These are phyloP conservation scores for Drosophila ustulata DNA, from an alignment of 2,888 invertebrate species.

Conservation along the genomic window DNA sequence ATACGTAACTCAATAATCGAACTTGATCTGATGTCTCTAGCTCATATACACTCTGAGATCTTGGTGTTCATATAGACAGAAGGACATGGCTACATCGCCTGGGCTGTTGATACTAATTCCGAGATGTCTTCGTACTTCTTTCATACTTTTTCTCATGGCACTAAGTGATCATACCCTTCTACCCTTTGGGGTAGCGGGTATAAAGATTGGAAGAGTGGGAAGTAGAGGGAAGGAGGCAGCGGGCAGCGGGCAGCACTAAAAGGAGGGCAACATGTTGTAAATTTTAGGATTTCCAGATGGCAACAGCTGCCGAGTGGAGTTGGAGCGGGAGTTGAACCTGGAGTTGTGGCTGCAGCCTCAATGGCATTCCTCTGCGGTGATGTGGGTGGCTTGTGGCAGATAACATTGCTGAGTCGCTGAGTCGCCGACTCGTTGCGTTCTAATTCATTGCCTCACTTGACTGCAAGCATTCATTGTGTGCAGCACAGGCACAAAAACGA, in stretches of 20 bases:
- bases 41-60: too few species aligned
- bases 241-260: constrained; percentile 25
- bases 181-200: too few species aligned
- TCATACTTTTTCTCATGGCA: too few species aligned
- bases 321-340: constrained; percentile 8
- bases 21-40: too few species aligned
- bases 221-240: neutral
- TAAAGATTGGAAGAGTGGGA: constrained; percentile 26
- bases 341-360: constrained; percentile 3
- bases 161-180: too few species aligned
- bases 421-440: constrained; percentile 44
- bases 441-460: constrained; percentile 54
- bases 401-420: neutral
- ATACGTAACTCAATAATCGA: too few species aligned
- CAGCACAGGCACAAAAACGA: neutral
- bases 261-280: constrained; percentile 59
- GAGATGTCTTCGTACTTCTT: too few species aligned
- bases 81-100: too few species aligned
- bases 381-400: constrained; percentile 38
- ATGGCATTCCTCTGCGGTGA: constrained; percentile 16
- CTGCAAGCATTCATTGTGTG: constrained; percentile 11
- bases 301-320: constrained; percentile 61
- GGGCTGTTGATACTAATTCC: too few species aligned
- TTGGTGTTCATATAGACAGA: too few species aligned
- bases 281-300: constrained; percentile 75